phyloP scores from a whole-genome alignment of 2,888 invertebrate genomes.

The Arge pagana region DNA sequence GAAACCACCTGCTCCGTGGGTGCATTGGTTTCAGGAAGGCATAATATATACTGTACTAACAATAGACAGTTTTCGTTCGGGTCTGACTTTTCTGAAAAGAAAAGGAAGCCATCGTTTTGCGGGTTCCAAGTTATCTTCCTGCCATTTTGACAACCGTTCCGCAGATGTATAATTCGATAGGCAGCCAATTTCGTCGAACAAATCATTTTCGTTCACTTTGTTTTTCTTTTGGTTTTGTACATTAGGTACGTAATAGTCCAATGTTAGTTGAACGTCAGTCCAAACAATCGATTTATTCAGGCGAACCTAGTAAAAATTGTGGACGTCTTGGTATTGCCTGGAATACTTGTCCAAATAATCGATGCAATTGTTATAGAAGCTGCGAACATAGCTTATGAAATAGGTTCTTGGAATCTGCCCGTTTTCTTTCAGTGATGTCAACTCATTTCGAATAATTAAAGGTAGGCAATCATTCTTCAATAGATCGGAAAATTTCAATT shows the following conservation, averaged over 20 bases:
- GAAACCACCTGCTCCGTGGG: conserved; percentile 30
- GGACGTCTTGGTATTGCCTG: conserved; percentile 10
- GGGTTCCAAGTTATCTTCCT: conserved; percentile 6
- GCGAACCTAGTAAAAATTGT: conserved; percentile 6
- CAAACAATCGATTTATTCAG: conserved; percentile 13
- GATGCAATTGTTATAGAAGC: conserved; percentile 8
- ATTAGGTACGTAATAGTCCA: conserved; percentile 10
- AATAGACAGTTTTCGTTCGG: conserved; percentile 14
- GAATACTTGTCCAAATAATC: conserved; percentile 11
- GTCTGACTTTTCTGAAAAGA: conserved; percentile 10
- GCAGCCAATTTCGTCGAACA: conserved; percentile 8
- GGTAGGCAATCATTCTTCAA: conserved; percentile 12
- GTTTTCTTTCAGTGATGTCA: conserved; percentile 7
- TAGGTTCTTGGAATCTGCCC: conserved; percentile 7
- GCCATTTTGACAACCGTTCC: conserved; percentile 16
- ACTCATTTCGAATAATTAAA: conserved; percentile 6
- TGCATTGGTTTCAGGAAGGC: conserved; percentile 33
- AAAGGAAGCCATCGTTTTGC: conserved; percentile 16
- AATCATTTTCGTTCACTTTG: conserved; percentile 9
- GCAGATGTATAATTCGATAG: conserved; percentile 7
- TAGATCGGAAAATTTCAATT: conserved; percentile 14
- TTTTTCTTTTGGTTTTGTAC: conserved; percentile 5
- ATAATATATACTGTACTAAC: conserved; percentile 27
- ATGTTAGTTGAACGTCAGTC: conserved; percentile 7
- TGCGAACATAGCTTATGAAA: conserved; percentile 10